Percentiles rank a stretch among this genome's conserved stretches.
Evolutionary conservation across 2,888 invertebrate genomes (phyloP).

Genomic region (Sycophila texana): DNA sequence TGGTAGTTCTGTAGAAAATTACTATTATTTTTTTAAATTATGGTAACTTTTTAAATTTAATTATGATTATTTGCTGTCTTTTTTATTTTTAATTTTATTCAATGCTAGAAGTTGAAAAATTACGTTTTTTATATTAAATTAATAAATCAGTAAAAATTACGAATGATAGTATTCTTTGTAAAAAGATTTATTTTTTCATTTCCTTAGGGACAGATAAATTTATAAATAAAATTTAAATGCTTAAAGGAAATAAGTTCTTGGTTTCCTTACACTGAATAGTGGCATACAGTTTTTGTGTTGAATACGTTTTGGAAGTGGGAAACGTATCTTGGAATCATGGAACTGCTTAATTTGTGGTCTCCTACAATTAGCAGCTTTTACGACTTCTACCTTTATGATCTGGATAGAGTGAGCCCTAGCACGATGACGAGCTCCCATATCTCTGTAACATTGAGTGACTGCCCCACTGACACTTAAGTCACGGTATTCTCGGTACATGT

Average conservation of each 20-base stretch:
- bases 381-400: conserved; percentile 97
- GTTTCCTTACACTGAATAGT: conserved; percentile 88
- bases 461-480: conserved; percentile 97
- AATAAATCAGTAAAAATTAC: too few relatives aligned
- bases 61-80: too few relatives aligned
- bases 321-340: conserved; percentile 96
- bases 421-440: conserved; percentile 88
- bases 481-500: conserved; percentile 99
- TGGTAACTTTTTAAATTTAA: too few relatives aligned
- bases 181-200: conserved; percentile 52
- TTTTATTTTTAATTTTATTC: too few relatives aligned
- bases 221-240: conserved; percentile 19
- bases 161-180: too few relatives aligned
- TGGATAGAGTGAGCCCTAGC: conserved; percentile 98
- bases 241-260: conserved; percentile 87
- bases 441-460: conserved; percentile 98
- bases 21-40: too few relatives aligned
- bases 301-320: conserved; percentile 96
- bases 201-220: conserved; percentile 42
- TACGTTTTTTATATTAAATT: too few relatives aligned
- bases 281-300: conserved; percentile 90
- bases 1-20: too few relatives aligned
- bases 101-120: too few relatives aligned
- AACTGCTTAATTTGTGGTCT: conserved; percentile 98
- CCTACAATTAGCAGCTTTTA: conserved; percentile 92